Evolutionary conservation across 2,113 vertebrate genomes (phyloP), one percentile per base, ranked within the genome.

Genomic region (Pangasianodon hypophthalmus): DNA sequence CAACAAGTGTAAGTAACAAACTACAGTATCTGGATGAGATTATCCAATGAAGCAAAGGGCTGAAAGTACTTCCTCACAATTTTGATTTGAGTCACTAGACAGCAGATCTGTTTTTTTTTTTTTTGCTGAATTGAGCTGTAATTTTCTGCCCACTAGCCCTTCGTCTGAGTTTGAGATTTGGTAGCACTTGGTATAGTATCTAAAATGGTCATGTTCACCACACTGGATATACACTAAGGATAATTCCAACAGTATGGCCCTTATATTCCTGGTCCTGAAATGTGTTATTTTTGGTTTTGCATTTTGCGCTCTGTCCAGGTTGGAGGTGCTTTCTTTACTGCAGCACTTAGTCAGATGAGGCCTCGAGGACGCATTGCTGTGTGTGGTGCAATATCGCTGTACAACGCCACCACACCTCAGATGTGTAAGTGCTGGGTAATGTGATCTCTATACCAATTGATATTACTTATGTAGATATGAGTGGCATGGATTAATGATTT

Each of bases 361-460:
- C 90, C 91, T 60, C 96, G 94, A 37, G 98, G 98, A 89, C 97
- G 97, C 93, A 96, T 98, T 92, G 97, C 97, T 9, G 60, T 97
- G 16, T 98, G 97, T 91, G 98, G 98, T 21, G 94, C 96, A 24
- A 97, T 99, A 89, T 96, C 97, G 14, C 90, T 92, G 0, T 98
- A 98, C 92, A 97, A 99, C 84, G 94, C 96, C 60, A 87, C 92
- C 0, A 46, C 90, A 0, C 94, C 95, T 24, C 96, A 97, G 90
- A 97, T 93, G 94, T 97, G 97, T 98, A 87, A 16, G 88, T 46
- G 14, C 3, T 19, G 80, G 18, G 80, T 9, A 82, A 54, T 32
- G 16, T 54, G 80, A 54, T 37, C 50, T 9, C 6, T 32, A 9
- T 82, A 16, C 80, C 52, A 82, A 56, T 16, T 58, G 18, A 82